Evolutionary conservation across 2,113 vertebrate species (phyloP).

Genomic region (Muntiacus reevesi): DNA sequence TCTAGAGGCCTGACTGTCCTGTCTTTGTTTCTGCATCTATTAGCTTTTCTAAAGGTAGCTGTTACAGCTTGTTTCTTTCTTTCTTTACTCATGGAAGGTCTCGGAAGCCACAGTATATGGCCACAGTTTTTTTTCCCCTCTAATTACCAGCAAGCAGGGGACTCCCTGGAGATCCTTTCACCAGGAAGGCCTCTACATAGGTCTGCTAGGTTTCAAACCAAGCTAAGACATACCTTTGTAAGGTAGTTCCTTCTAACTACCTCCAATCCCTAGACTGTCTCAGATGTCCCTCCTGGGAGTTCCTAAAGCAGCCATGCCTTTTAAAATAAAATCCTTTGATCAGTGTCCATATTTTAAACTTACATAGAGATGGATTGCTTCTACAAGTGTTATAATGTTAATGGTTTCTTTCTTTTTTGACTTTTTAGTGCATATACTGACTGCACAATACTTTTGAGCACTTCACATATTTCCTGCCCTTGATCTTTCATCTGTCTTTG

Average conservation of each 20-base stretch:
- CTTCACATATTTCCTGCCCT: not conserved
- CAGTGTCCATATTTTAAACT: not conserved
- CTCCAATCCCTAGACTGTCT: too few relatives aligned
- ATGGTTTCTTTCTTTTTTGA: not conserved
- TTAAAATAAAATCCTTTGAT: not conserved
- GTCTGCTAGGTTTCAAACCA: not conserved
- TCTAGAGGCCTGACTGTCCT: not conserved
- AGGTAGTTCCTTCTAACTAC: not conserved
- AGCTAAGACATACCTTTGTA: accelerated
- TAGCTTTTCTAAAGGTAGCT: not conserved
- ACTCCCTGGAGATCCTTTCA: not conserved
- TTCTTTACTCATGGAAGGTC: not conserved
- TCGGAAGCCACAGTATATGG: not conserved
- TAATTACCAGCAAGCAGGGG: not conserved
- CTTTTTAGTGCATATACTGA: not conserved
- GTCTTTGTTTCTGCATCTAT: not conserved
- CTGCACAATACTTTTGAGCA: not conserved
- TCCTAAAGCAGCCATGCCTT: not conserved
- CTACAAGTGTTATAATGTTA: not conserved
- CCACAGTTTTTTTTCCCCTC: not conserved
- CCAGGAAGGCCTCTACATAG: not conserved
- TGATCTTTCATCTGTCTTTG: not conserved
- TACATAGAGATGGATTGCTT: not conserved
- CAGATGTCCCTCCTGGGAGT: not conserved
- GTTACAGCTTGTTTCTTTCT: not conserved